Conservation (phyloP, 2,888 invertebrate species). For the Mythimna loreyi region DNA sequence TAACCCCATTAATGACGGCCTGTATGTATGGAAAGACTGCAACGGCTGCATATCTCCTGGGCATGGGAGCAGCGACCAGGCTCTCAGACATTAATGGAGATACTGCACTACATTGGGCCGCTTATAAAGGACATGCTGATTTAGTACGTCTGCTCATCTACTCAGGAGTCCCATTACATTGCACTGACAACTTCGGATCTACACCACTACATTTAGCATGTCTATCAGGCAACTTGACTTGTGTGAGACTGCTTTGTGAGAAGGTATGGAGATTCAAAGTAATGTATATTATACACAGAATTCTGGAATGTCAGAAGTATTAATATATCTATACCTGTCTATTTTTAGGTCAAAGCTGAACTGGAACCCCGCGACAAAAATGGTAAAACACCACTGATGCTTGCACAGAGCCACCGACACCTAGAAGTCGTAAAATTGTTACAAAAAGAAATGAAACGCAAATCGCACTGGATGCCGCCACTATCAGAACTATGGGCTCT, state of each 20-base stretch:
- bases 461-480: constrained; percentile 96
- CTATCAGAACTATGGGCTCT: constrained; percentile 97
- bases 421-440: constrained; percentile 95
- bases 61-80: constrained; percentile 96
- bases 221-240: constrained; percentile 96
- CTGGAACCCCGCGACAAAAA: constrained; percentile 97
- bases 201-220: constrained; percentile 97
- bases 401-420: constrained; percentile 97
- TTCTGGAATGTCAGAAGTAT: not conserved
- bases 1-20: constrained; percentile 97
- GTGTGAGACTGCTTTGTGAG: constrained; percentile 96
- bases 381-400: constrained; percentile 97
- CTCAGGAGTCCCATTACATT: constrained; percentile 97
- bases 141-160: constrained; percentile 96
- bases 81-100: constrained; percentile 98
- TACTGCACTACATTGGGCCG: constrained; percentile 98
- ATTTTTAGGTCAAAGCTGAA: constrained; percentile 94
- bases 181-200: constrained; percentile 97
- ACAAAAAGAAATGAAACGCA: constrained; percentile 95
- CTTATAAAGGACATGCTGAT: constrained; percentile 97
- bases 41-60: constrained; percentile 96
- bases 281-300: not conserved
- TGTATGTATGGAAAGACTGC: constrained; percentile 98
- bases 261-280: constrained; percentile 89
- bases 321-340: not conserved